A percentile compares a stretch with the other conserved stretches of the same genome.
Conservation (phyloP, 2,113 vertebrate genomes). For the Neolamprologus longior region DNA sequence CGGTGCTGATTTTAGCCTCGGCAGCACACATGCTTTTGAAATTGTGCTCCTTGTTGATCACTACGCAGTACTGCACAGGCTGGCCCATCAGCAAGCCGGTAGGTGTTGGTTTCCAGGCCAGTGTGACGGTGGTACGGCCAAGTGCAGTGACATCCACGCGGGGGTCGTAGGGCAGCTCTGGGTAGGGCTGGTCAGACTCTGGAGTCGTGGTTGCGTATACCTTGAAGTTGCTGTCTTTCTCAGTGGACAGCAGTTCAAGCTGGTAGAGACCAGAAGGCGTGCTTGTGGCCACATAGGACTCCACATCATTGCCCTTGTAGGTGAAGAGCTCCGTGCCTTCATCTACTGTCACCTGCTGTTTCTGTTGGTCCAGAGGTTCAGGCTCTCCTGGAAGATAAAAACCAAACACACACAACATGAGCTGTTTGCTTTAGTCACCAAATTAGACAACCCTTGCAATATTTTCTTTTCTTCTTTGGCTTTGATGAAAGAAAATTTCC, state of each 20-base stretch:
- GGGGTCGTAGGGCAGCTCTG: constrained; percentile 89
- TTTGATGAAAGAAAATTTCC: constrained; percentile 28
- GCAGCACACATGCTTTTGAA: constrained; percentile 97
- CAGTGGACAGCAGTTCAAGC: constrained; percentile 91
- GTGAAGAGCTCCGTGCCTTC: constrained; percentile 85
- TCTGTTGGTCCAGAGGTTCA: constrained; percentile 91
- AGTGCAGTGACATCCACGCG: constrained; percentile 88
- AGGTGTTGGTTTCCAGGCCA: constrained; percentile 95
- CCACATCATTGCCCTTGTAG: constrained; percentile 96
- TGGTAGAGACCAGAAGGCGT: constrained; percentile 92
- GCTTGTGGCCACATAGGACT: constrained; percentile 85
- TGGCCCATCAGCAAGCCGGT: constrained; percentile 83
- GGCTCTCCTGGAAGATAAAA: constrained; percentile 77
- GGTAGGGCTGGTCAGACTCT: constrained; percentile 93
- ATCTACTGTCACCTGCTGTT: constrained; percentile 80
- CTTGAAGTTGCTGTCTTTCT: constrained; percentile 96
- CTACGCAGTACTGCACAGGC: constrained; percentile 90
- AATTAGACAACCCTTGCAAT: neutral
- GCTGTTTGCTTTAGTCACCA: neutral
- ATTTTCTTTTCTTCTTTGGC: constrained; percentile 1
- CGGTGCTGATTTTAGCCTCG: constrained; percentile 81
- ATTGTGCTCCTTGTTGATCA: constrained; percentile 95
- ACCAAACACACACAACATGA: neutral
- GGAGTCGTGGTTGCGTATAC: constrained; percentile 93
- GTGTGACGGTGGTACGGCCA: constrained; percentile 86